phyloP scores from a whole-genome alignment of 2,888 invertebrate genomes.

The Philopedon plagiatum region DNA sequence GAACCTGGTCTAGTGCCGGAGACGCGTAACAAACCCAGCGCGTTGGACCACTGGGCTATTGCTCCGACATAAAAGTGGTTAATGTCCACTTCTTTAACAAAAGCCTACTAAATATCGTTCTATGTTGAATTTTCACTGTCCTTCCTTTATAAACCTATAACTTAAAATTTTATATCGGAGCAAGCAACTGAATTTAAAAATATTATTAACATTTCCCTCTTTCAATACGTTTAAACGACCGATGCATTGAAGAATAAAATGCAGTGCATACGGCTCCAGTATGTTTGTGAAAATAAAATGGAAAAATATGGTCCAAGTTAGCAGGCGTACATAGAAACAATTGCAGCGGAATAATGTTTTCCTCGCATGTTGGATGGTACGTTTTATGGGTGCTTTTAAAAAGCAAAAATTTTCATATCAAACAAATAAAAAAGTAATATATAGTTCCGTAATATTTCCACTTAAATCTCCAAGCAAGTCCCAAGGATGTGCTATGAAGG shows the following conservation, averaged over 20 bases:
- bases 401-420: too few species aligned
- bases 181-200: slow-evolving; percentile 6
- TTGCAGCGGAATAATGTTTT: slow-evolving; percentile 32
- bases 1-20: too few species aligned
- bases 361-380: neutral
- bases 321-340: slow-evolving; percentile 32
- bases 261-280: neutral
- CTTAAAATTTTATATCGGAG: neutral
- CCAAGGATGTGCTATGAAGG: too few species aligned
- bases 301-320: slow-evolving; percentile 25
- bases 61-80: too few species aligned
- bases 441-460: too few species aligned
- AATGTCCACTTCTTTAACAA: too few species aligned
- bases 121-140: neutral
- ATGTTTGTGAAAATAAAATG: slow-evolving; percentile 10
- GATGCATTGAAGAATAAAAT: slow-evolving; percentile 3
- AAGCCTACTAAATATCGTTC: too few species aligned
- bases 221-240: slow-evolving; percentile 12
- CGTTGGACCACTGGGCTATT: too few species aligned
- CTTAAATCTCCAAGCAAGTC: too few species aligned
- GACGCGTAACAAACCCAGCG: too few species aligned
- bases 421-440: too few species aligned
- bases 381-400: neutral
- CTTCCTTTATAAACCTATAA: neutral
- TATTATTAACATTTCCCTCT: slow-evolving; percentile 13